Evolutionary conservation across 2,113 vertebrate species (phyloP).

Genomic region (Muntiacus reevesi): DNA sequence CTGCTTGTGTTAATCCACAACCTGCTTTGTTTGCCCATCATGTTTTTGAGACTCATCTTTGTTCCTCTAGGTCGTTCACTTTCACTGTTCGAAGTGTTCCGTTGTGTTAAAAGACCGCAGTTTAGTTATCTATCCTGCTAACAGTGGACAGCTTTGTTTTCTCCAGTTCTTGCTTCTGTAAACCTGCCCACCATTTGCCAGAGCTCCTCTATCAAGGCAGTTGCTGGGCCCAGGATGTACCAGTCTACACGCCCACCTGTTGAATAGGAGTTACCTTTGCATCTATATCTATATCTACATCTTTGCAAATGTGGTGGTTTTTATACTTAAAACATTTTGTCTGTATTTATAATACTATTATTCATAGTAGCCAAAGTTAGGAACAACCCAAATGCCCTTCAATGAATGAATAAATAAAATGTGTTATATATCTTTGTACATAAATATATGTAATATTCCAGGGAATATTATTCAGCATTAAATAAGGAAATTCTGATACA

Average conservation of each 20-base stretch:
- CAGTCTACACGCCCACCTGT: not conserved
- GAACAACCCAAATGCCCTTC: not conserved
- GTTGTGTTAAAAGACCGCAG: not conserved
- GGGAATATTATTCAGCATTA: not conserved
- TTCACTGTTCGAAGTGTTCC: not conserved
- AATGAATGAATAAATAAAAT: not conserved
- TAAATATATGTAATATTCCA: not conserved
- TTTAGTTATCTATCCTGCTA: not conserved
- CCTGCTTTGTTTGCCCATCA: not conserved
- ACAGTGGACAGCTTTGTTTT: not conserved
- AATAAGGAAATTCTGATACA: not conserved
- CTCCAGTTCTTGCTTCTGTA: not conserved
- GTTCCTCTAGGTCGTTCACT: not conserved
- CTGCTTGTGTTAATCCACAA: not conserved
- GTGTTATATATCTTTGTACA: not conserved
- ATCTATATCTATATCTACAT: not conserved
- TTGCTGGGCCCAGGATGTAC: accelerated
- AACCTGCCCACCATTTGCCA: not conserved
- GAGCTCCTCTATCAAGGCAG: not conserved
- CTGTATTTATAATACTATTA: not conserved
- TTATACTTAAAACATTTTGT: not conserved
- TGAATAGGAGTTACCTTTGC: not conserved
- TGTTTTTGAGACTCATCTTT: not conserved
- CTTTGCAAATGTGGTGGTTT: not conserved
- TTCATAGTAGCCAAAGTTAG: not conserved